Base-by-base conservation (phyloP, 2,888 invertebrate species). In the Lycaena phlaeas region DNA sequence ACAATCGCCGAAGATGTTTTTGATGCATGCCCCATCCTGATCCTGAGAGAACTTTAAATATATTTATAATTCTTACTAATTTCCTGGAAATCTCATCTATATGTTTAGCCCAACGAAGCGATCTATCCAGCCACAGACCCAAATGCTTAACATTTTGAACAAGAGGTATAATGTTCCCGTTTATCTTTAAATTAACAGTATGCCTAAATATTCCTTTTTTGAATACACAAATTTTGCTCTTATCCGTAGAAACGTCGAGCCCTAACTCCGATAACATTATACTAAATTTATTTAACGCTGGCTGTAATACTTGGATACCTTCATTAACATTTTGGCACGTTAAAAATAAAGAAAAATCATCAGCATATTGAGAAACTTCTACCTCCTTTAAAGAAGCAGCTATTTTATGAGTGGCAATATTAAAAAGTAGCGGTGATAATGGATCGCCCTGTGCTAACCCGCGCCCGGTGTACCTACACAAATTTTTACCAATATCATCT, bases 71-170 rank as follows among this genome's bases (percentile, higher is more conserved):
- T 45, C 51, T 57, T n/a, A 14, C 15, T 0, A 27, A 12, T 40
- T 53, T 57, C 6, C 38, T 31, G 4, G 1, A 15, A 0, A 42
- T 30, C 29, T 54, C 54, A 26, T 54, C 50, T 12, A 57, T 48
- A 18, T 57, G 57, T 43, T 46, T 55, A 2, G 15, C 7, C 61
- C 57, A 61, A 4, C 39, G 40, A 4, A 59, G 26, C 0, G 40
- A 40, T 1, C 38, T 31, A 41, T 59, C 57, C 1, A 59, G 26
- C 56, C 56, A 56, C 9, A 57, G 4, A 9, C 56, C 54, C 11
- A 59, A 31, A 41, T 56, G 59, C 41, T 52, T 60, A 1, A 51
- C n/a, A n/a, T n/a, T n/a, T n/a, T n/a, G n/a, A n/a, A n/a, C n/a
- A n/a, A n/a, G n/a, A n/a, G n/a, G n/a, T n/a, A n/a, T n/a, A n/a